These are phyloP conservation scores for Limosa lapponica DNA, from an alignment of 2,797 vertebrate genomes.

Conservation along the genomic window DNA sequence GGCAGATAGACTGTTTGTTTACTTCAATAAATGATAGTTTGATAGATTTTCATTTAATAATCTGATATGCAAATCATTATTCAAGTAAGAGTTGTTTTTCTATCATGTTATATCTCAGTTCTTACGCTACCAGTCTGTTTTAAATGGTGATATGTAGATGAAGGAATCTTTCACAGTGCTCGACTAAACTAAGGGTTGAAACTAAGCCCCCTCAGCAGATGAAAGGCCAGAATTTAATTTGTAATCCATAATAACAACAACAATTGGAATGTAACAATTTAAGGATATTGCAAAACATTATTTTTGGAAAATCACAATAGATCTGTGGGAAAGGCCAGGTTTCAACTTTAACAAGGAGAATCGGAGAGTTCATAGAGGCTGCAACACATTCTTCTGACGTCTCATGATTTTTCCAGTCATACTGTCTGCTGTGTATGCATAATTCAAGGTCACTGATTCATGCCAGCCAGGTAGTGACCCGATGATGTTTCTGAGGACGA, in stretches of 20 bases:
- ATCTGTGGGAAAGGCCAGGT: neutral
- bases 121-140: neutral
- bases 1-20: neutral
- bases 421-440: neutral
- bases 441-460: neutral
- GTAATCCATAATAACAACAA: neutral
- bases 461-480: neutral
- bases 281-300: neutral
- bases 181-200: neutral
- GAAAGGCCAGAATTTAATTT: neutral
- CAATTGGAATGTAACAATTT: neutral
- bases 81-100: neutral
- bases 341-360: neutral
- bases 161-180: neutral
- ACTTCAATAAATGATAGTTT: neutral
- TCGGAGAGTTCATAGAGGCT: neutral
- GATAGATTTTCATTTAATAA: conserved; percentile 32
- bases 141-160: neutral
- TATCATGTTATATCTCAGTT: neutral
- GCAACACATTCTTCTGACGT: neutral
- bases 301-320: conserved; percentile 9
- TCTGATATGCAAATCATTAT: neutral
- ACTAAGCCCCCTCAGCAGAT: neutral
- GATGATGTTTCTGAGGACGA: neutral
- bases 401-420: neutral